Percentiles rank a stretch among this genome's conserved stretches.
Evolutionary conservation across 53 echinoderm and acorn worm genomes (phyloP).

Genomic region (Paracentrotus lividus): DNA sequence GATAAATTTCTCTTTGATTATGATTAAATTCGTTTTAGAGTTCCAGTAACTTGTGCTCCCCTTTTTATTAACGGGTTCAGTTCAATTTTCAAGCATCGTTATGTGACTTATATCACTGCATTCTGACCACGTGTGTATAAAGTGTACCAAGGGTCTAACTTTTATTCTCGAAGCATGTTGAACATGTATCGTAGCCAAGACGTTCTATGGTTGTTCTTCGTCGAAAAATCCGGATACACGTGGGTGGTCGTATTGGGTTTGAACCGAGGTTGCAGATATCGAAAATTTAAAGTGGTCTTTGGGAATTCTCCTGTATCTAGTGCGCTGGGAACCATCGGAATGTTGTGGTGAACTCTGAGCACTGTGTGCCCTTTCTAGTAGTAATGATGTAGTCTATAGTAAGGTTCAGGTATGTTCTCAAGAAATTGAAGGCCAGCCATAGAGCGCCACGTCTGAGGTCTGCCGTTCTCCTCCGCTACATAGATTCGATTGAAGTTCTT

Average conservation of each 20-base stretch:
- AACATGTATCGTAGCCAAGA: conserved; percentile 55
- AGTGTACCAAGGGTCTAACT: too few species aligned
- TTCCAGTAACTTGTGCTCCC: too few species aligned
- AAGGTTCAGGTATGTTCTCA: background rate
- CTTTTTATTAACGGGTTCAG: too few species aligned
- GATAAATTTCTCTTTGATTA: too few species aligned
- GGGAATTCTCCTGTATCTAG: conserved; percentile 36
- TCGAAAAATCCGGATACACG: background rate
- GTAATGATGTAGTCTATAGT: background rate
- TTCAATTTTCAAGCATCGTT: too few species aligned
- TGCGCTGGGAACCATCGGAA: conserved; percentile 1
- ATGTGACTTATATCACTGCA: too few species aligned
- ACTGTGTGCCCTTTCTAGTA: conserved; percentile 47
- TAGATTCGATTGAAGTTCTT: conserved; percentile 21
- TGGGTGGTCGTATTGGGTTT: conserved; percentile 41
- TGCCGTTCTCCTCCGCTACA: background rate
- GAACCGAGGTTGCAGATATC: conserved; percentile 41
- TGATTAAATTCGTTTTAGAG: too few species aligned
- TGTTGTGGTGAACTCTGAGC: conserved; percentile 39
- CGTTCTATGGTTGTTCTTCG: background rate
- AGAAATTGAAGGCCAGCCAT: background rate
- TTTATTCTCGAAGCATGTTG: background rate
- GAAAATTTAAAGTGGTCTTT: conserved; percentile 50
- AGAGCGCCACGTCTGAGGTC: conserved; percentile 28
- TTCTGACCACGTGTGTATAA: too few species aligned